Evolutionary conservation across 2,888 invertebrate genomes (phyloP), one percentile per base, ranked within the genome.

Genomic region (Chrysotoxum bicinctum): DNA sequence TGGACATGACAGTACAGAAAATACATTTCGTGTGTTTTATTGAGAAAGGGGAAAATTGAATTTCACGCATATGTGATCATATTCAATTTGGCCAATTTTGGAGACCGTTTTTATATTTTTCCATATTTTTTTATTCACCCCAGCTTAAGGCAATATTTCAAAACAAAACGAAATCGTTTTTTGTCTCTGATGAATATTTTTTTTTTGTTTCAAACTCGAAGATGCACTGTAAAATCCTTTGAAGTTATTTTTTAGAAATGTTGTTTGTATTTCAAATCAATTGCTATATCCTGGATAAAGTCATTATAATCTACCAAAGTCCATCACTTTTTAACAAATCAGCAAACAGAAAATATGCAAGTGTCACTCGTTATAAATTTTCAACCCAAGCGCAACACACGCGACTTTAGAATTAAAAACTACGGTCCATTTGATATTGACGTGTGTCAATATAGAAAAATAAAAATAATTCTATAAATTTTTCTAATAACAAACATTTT

Each of bases 61-160:
- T 88, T 87, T 87, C 82, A 87, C 87, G 88, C 88, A 88, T 87
- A 88, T 88, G 88, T 88, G 88, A 87, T 87, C 88, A 87, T 85
- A 87, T 87, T 80, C 84, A 87, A 88, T 88, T 88, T 88, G 80
- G 87, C 87, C 87, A 88, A 88, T 88, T 88, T 87, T 80, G 78
- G 75, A 79, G 73, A 52, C 14, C 26, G 30, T 52, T 30, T 50
- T 30, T 56, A 19, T 35, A 64, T 72, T 60, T 66, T 60, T 40
- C 40, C 40, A 32, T 62, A 40, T 72, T 72, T 72, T 35, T 45
- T 45, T 58, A 26, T 74, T 23, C 7, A 3, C 50, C 64, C 50
- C 52, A 5, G n/a, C n/a, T n/a, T n/a, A 6, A 35, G 52, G 74
- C 52, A 30, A 64, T 12, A 54, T 35, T 32, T 21, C 19, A 45